These are phyloP conservation scores for Protonibea diacanthus DNA, from an alignment of 2,797 vertebrate genomes.

Conservation along the genomic window DNA sequence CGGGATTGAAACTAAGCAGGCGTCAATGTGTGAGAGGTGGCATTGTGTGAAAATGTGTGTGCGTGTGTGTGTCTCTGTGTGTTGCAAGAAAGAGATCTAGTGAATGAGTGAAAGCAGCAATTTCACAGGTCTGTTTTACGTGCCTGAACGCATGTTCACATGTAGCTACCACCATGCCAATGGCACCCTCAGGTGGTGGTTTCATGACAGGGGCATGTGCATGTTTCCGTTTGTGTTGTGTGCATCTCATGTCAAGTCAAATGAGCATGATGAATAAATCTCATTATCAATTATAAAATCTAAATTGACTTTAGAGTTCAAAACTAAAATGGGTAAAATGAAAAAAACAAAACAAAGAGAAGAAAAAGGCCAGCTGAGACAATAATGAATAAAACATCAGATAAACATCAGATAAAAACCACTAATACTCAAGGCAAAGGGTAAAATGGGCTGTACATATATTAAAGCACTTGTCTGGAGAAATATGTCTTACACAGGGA, in stretches of 20 bases:
- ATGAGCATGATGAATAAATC: neutral
- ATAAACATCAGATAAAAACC: neutral
- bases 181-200: slow-evolving; percentile 67
- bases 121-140: slow-evolving; percentile 47
- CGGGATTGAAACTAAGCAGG: slow-evolving; percentile 56
- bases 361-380: neutral
- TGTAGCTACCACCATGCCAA: slow-evolving; percentile 18
- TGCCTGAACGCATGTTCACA: slow-evolving; percentile 44
- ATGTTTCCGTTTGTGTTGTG: neutral
- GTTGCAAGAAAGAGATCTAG: slow-evolving; percentile 22
- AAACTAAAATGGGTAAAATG: neutral
- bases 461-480: slow-evolving; percentile 1
- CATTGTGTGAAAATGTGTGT: slow-evolving; percentile 41
- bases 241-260: neutral
- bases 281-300: neutral
- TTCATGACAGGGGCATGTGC: neutral
- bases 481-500: neutral
- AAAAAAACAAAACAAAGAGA: neutral
- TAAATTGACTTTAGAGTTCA: neutral
- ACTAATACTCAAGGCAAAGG: neutral
- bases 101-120: slow-evolving; percentile 46
- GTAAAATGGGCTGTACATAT: neutral
- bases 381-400: slow-evolving; percentile 1
- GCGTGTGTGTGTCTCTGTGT: slow-evolving; percentile 12
- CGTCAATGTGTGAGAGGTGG: slow-evolving; percentile 37